Base-by-base conservation (phyloP, 2,888 invertebrate species). In the Entomobrya multifasciata region DNA sequence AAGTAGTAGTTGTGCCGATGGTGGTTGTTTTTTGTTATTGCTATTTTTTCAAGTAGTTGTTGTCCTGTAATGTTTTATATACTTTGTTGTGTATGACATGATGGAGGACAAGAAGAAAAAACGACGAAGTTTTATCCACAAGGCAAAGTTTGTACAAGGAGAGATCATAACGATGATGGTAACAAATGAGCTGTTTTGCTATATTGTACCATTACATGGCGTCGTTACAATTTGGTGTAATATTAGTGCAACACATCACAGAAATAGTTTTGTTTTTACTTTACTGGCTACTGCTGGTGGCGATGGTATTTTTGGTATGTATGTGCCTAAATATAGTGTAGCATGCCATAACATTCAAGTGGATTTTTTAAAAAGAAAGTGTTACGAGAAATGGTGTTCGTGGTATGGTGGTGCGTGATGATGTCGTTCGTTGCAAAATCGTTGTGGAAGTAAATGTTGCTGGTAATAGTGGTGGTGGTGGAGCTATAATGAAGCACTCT, bases 121-220 rank as follows among this genome's bases (percentile, higher is more conserved):
- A 41, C 30, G 36, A 4, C 17, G 30, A n/a, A n/a, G n/a, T n/a
- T n/a, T n/a, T n/a, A n/a, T n/a, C n/a, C n/a, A n/a, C n/a, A 65
- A 65, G 36, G 36, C 30, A 36, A 36, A 65, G 36, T 76, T 30
- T n/a, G 17, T 57, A 36, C 74, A 74, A 55, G n/a, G n/a, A n/a
- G n/a, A n/a, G 47, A 67, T 70, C 22, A 52, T 60, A 52, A 82
- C 27, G 70, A 70, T 82, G 2, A 72, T 52, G 25, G 81, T 55
- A 72, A 81, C 81, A 81, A 81, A 72, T 57, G 81, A 81, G 72
- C 57, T 80, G 30, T 67, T 80, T 67, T 15, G 41, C 27, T 22
- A 11, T 70, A 11, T 15, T 36, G 10, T 17, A 55, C 6, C 52
- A n/a, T n/a, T n/a, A n/a, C n/a, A n/a, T n/a, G n/a, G n/a, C n/a